These are phyloP conservation scores for Andrena dorsata DNA, from an alignment of 2,888 invertebrate species.

Conservation along the genomic window DNA sequence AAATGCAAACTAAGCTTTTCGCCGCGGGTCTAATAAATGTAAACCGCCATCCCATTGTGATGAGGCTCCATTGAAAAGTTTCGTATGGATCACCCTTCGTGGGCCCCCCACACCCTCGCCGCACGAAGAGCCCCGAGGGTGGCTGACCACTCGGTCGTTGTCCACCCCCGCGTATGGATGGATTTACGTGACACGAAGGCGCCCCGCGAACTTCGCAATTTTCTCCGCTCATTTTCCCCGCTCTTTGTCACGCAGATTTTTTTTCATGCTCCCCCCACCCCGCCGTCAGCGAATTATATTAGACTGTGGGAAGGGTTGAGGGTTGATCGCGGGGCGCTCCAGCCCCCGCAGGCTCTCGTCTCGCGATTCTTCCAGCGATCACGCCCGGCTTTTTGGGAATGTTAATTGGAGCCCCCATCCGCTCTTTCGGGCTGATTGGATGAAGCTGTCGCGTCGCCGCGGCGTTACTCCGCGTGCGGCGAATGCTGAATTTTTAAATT, in stretches of 20 bases:
- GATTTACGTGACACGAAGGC: slow-evolving; percentile 62
- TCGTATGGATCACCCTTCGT: slow-evolving; percentile 62
- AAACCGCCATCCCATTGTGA: slow-evolving; percentile 78
- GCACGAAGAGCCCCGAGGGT: slow-evolving; percentile 68
- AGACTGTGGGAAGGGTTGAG: background rate
- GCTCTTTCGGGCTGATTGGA: background rate
- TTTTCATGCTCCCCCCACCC: background rate
- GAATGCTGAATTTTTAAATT: background rate
- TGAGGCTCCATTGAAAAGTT: slow-evolving; percentile 78
- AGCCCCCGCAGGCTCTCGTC: slow-evolving; percentile 4
- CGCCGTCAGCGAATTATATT: background rate
- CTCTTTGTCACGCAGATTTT: slow-evolving; percentile 37
- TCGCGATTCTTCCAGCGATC: background rate
- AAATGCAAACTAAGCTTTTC: slow-evolving; percentile 76
- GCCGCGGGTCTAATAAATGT: slow-evolving; percentile 80
- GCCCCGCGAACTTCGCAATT: slow-evolving; percentile 67
- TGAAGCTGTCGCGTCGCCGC: slow-evolving; percentile 10
- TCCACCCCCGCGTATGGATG: slow-evolving; percentile 58
- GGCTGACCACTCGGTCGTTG: slow-evolving; percentile 65
- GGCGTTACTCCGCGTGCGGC: background rate
- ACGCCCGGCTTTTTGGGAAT: background rate
- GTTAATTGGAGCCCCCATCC: slow-evolving; percentile 2
- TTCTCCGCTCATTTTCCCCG: slow-evolving; percentile 57
- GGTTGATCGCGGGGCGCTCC: background rate
- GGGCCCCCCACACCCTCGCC: slow-evolving; percentile 15